These are phyloP conservation scores for Drosophila nr. fundita DNA, from an alignment of 2,888 invertebrate genomes.

Conservation along the genomic window DNA sequence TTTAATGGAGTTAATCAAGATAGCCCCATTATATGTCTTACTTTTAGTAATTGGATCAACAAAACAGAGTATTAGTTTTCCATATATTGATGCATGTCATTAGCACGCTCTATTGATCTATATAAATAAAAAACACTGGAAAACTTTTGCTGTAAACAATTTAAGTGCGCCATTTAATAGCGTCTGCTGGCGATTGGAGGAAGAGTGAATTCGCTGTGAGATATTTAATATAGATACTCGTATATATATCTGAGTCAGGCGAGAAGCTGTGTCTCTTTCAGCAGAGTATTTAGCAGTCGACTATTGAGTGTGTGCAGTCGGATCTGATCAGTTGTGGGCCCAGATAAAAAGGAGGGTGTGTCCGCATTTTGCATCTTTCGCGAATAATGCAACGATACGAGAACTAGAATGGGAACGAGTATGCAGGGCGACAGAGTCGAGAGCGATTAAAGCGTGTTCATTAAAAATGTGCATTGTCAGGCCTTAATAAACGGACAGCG, in stretches of 20 bases:
- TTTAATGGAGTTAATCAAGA: background rate
- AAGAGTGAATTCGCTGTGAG: too few relatives aligned
- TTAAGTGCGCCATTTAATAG: slow-evolving; percentile 34
- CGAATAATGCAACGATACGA: background rate
- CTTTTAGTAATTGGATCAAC: background rate
- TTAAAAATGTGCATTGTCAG: slow-evolving; percentile 56
- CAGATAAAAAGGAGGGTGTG: slow-evolving; percentile 38
- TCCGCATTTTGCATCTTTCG: slow-evolving; percentile 31
- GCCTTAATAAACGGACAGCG: slow-evolving; percentile 5
- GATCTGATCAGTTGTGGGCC: slow-evolving; percentile 10
- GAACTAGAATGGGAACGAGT: slow-evolving; percentile 1
- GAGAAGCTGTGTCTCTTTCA: background rate
- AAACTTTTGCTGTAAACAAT: background rate
- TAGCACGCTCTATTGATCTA: background rate
- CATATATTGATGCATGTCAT: background rate
- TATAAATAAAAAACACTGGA: background rate
- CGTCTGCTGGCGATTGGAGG: background rate
- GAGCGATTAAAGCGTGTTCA: slow-evolving; percentile 42
- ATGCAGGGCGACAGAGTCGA: slow-evolving; percentile 51
- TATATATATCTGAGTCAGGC: background rate
- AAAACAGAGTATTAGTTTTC: background rate
- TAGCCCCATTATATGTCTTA: background rate
- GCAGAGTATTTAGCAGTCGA: background rate
- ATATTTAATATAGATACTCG: background rate
- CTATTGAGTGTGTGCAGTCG: slow-evolving; percentile 3